Percentiles rank a stretch among this genome's conserved stretches.
These are phyloP conservation scores for Eupithecia exiguata DNA, from an alignment of 2,888 invertebrate species.

Conservation along the genomic window DNA sequence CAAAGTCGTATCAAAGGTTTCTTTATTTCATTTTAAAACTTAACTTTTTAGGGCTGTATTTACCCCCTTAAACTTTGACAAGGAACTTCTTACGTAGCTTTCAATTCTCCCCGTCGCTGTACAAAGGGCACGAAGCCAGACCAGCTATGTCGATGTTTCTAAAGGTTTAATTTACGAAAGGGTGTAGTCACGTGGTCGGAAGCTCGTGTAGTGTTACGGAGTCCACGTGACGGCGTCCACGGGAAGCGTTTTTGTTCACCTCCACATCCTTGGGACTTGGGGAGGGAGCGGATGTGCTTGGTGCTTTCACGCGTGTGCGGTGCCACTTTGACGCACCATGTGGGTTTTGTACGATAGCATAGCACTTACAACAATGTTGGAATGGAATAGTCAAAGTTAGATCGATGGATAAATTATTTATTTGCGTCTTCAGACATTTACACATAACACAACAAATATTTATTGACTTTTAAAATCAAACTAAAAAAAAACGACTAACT, in stretches of 20 bases:
- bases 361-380: not conserved
- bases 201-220: slow-evolving; percentile 61
- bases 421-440: too few species aligned
- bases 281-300: slow-evolving; percentile 50
- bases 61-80: not conserved
- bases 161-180: slow-evolving; percentile 38
- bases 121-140: not conserved
- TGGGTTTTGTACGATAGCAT: slow-evolving; percentile 4
- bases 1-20: too few species aligned
- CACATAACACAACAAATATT: too few species aligned
- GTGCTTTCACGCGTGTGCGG: slow-evolving; percentile 39
- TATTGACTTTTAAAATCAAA: too few species aligned
- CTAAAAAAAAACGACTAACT: too few species aligned
- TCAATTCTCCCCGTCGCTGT: not conserved
- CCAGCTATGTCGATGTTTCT: slow-evolving; percentile 37
- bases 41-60: too few species aligned
- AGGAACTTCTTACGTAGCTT: not conserved
- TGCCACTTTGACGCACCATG: not conserved
- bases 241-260: slow-evolving; percentile 63
- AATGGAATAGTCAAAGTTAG: not conserved
- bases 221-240: slow-evolving; percentile 62
- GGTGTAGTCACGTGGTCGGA: slow-evolving; percentile 60
- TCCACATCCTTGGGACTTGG: slow-evolving; percentile 29
- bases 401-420: not conserved
- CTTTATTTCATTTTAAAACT: too few species aligned